phyloP scores from a whole-genome alignment of 2,113 vertebrate species.

The Festucalex cinctus region DNA sequence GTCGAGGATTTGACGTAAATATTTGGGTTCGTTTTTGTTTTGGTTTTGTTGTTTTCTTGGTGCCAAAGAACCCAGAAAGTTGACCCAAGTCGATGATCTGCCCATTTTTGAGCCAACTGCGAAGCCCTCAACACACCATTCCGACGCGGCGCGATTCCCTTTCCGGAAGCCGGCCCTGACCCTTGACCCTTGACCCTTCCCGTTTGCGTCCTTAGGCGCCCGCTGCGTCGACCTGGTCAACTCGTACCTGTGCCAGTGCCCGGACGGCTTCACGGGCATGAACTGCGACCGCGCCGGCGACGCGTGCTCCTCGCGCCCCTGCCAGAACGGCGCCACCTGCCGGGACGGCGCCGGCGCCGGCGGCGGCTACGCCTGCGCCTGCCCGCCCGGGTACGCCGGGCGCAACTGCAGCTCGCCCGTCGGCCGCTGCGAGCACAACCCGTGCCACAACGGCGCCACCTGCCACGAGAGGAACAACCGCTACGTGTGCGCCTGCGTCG shows the following conservation, averaged over 20 bases:
- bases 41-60: no score
- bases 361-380: slow-evolving; percentile 86
- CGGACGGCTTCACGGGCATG: slow-evolving; percentile 85
- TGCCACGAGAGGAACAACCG: slow-evolving; percentile 90
- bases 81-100: no score
- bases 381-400: slow-evolving; percentile 88
- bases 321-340: slow-evolving; percentile 89
- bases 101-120: no score
- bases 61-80: no score
- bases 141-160: not conserved
- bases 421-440: slow-evolving; percentile 88
- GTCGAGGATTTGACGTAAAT: no score
- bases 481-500: slow-evolving; percentile 89
- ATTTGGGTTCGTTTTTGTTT: no score
- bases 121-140: no score
- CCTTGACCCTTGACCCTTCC: no score
- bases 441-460: slow-evolving; percentile 95
- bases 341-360: slow-evolving; percentile 80
- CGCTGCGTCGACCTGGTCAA: slow-evolving; percentile 89
- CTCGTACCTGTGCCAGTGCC: slow-evolving; percentile 91
- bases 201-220: slow-evolving; percentile 75
- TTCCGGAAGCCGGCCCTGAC: not conserved
- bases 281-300: slow-evolving; percentile 85
- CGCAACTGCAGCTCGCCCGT: slow-evolving; percentile 89
- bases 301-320: slow-evolving; percentile 84